These are phyloP conservation scores for Drosophila demipolita DNA, from an alignment of 2,888 invertebrate genomes.

Conservation along the genomic window DNA sequence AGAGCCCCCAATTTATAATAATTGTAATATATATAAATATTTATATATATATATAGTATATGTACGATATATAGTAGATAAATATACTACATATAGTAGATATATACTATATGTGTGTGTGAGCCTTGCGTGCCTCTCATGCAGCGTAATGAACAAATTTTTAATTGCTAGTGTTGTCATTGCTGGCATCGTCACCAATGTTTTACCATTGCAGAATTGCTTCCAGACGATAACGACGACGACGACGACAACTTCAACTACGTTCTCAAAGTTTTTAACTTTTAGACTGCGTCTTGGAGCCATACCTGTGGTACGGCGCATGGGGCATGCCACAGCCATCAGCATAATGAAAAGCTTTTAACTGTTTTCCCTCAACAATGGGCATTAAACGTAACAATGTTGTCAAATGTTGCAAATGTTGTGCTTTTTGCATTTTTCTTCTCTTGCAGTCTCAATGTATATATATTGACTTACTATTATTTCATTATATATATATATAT, in stretches of 20 bases:
- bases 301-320: conserved; percentile 48
- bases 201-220: conserved; percentile 37
- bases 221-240: conserved; percentile 36
- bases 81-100: not conserved
- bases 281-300: conserved; percentile 44
- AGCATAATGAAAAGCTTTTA: conserved; percentile 75
- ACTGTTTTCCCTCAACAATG: conserved; percentile 61
- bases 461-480: not conserved
- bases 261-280: conserved; percentile 57
- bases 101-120: not conserved
- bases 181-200: conserved; percentile 31
- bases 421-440: conserved; percentile 4
- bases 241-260: conserved; percentile 44
- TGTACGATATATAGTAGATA: not conserved
- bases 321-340: conserved; percentile 45
- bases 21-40: not conserved
- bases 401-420: conserved; percentile 17
- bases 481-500: no score
- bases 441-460: not conserved
- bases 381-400: conserved; percentile 26
- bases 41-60: not conserved
- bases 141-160: conserved; percentile 46
- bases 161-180: conserved; percentile 70
- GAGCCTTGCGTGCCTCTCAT: not conserved
- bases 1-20: no score